phyloP scores from a whole-genome alignment of 2,797 vertebrate genomes.

The Aselliscus stoliczkanus region DNA sequence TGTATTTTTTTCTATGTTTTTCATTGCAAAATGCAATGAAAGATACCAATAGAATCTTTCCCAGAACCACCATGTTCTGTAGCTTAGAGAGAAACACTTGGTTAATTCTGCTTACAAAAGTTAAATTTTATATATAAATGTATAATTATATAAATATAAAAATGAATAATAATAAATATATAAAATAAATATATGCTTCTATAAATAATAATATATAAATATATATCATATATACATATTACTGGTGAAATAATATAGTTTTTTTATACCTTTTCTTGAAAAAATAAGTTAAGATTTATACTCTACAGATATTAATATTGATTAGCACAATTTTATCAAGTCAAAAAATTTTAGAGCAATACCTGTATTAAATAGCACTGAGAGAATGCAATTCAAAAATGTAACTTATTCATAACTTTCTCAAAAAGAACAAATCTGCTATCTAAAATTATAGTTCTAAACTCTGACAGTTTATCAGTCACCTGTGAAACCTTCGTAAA shows the following conservation, averaged over 20 bases:
- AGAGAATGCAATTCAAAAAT: neutral
- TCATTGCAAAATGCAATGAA: no score
- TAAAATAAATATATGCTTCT: neutral
- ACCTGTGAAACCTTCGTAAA: neutral
- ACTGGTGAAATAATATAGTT: neutral
- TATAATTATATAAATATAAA: neutral
- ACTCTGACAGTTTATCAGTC: neutral
- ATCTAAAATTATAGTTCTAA: neutral
- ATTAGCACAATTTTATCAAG: neutral
- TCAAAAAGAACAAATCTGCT: neutral
- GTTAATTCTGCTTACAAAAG: neutral
- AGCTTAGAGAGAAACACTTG: neutral
- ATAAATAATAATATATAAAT: neutral
- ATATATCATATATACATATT: neutral
- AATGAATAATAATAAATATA: neutral
- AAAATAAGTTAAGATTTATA: neutral
- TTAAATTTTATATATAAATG: neutral
- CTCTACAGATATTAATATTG: neutral
- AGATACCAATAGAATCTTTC: no score
- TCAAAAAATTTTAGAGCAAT: neutral
- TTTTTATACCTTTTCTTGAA: neutral
- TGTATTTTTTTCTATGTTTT: no score
- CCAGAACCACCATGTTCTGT: neutral
- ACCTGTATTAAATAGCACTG: neutral
- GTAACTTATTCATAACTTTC: neutral